These are phyloP conservation scores for Drosophila birchii DNA, from an alignment of 2,888 invertebrate genomes.

Conservation along the genomic window DNA sequence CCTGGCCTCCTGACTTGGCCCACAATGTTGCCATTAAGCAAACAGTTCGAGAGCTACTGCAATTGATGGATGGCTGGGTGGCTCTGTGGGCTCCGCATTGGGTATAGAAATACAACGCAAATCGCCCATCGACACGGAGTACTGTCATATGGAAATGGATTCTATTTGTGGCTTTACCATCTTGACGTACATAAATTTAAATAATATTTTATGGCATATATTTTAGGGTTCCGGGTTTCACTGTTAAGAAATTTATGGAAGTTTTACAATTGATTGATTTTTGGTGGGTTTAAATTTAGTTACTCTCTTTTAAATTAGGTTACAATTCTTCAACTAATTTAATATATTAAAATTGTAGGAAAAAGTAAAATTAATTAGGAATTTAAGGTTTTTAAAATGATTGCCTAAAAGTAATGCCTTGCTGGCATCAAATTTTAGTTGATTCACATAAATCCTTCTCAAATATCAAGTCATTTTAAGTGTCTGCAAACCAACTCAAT, in stretches of 20 bases:
- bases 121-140: slow-evolving; percentile 1
- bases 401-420: too few species aligned
- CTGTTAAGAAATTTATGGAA: background rate
- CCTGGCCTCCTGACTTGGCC: slow-evolving; percentile 40
- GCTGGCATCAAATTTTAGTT: too few species aligned
- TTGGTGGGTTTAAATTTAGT: too few species aligned
- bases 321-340: accelerated
- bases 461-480: background rate
- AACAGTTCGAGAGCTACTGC: slow-evolving; percentile 40
- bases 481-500: too few species aligned
- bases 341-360: background rate
- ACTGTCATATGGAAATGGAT: slow-evolving; percentile 7
- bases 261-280: background rate
- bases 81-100: background rate
- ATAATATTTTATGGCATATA: background rate
- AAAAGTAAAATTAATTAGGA: accelerated
- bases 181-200: slow-evolving; percentile 11
- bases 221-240: background rate
- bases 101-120: slow-evolving; percentile 11
- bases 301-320: background rate
- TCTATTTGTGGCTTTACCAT: slow-evolving; percentile 13
- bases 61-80: slow-evolving; percentile 49
- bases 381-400: background rate
- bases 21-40: slow-evolving; percentile 41
- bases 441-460: too few species aligned